Evolutionary conservation across 2,888 invertebrate species (phyloP).

Genomic region (Netelia virgata): DNA sequence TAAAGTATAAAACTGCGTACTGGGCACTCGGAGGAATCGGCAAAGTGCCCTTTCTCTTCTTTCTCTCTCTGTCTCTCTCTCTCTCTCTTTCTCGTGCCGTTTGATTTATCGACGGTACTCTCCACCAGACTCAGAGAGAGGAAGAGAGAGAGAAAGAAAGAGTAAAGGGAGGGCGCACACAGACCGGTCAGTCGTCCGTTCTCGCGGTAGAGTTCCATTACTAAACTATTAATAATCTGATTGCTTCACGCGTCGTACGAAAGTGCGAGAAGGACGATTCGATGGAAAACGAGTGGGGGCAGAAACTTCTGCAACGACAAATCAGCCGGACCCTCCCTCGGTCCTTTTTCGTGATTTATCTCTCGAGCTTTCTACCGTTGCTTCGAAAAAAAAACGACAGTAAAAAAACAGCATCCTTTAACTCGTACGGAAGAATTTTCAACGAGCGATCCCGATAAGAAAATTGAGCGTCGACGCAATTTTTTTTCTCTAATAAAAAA

Average conservation of each 20-base stretch:
- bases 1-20: too few species aligned
- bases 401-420: neutral
- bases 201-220: slow-evolving; percentile 61
- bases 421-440: slow-evolving; percentile 11
- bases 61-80: neutral
- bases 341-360: slow-evolving; percentile 55
- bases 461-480: slow-evolving; percentile 19
- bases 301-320: slow-evolving; percentile 59
- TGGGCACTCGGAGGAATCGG: neutral
- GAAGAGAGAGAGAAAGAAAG: too few species aligned
- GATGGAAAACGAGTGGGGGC: neutral
- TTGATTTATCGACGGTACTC: slow-evolving; percentile 69
- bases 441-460: slow-evolving; percentile 13
- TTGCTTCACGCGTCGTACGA: slow-evolving; percentile 59
- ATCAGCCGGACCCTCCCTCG: slow-evolving; percentile 36
- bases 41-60: neutral
- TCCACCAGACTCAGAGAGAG: too few species aligned
- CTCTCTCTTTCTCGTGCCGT: slow-evolving; percentile 27
- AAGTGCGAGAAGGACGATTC: slow-evolving; percentile 42
- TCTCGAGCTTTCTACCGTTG: slow-evolving; percentile 11
- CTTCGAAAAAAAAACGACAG: neutral
- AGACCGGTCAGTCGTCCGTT: slow-evolving; percentile 51
- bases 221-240: slow-evolving; percentile 71
- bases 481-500: neutral
- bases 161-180: slow-evolving; percentile 5